phyloP scores from a whole-genome alignment of 2,113 vertebrate genomes.

The Neomonachus schauinslandi region DNA sequence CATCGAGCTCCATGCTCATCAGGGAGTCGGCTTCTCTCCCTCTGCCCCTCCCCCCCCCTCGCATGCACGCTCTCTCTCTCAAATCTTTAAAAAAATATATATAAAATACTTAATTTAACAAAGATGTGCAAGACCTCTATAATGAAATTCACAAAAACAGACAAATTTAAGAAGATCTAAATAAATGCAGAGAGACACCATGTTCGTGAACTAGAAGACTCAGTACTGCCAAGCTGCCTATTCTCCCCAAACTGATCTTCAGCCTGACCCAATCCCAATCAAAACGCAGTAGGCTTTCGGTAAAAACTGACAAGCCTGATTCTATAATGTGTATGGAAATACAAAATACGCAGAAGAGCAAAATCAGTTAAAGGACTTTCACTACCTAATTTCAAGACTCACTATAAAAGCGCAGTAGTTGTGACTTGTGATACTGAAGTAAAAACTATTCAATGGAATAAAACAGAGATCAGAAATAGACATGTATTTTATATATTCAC shows the following conservation, averaged over 20 bases:
- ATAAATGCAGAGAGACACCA: not conserved
- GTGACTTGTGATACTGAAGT: not conserved
- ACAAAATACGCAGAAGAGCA: not conserved
- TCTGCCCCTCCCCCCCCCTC: no score
- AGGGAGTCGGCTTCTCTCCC: no score
- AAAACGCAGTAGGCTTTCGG: not conserved
- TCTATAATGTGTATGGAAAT: not conserved
- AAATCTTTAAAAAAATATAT: no score
- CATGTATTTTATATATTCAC: not conserved
- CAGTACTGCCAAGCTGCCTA: not conserved
- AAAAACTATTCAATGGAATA: not conserved
- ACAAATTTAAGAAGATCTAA: not conserved
- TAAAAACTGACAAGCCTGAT: not conserved
- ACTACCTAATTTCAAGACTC: not conserved
- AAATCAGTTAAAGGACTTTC: not conserved
- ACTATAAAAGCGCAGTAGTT: not conserved
- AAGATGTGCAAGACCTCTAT: not conserved
- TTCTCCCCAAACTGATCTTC: not conserved
- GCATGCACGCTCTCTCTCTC: no score
- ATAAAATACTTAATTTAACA: not conserved
- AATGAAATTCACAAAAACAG: not conserved
- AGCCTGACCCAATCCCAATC: not conserved
- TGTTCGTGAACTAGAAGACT: not conserved
- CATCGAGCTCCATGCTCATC: not conserved
- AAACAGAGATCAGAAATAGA: not conserved